phyloP scores from a whole-genome alignment of 2,888 invertebrate species.

The Empis livida region DNA sequence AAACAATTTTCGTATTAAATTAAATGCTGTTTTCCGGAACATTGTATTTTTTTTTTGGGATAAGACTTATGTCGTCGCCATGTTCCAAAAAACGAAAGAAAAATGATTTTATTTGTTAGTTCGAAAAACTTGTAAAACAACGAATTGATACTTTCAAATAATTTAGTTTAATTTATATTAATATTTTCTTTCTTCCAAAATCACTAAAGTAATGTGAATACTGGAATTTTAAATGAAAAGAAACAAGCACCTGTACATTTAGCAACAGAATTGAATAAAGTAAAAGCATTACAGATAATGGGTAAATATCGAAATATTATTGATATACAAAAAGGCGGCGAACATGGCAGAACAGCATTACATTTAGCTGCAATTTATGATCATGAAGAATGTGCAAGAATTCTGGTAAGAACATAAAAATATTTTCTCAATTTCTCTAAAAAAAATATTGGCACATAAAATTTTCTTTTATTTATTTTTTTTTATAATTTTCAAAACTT shows the following conservation, averaged over 20 bases:
- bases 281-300: conserved; percentile 53
- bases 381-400: conserved; percentile 65
- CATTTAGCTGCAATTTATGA: conserved; percentile 78
- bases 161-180: too few species aligned
- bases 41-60: too few species aligned
- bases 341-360: conserved; percentile 64
- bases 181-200: too few species aligned
- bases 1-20: too few species aligned
- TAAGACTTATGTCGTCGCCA: too few species aligned
- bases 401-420: conserved; percentile 47
- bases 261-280: conserved; percentile 65
- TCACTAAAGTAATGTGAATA: conserved; percentile 48
- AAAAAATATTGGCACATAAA: not conserved
- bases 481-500: too few species aligned
- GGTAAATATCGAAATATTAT: conserved; percentile 53
- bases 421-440: not conserved
- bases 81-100: too few species aligned
- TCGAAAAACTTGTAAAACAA: too few species aligned
- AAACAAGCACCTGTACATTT: conserved; percentile 68
- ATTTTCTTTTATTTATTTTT: too few species aligned
- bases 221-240: conserved; percentile 58
- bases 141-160: too few species aligned
- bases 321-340: conserved; percentile 61
- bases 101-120: too few species aligned
- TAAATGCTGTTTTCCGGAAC: too few species aligned